Percentiles rank a stretch among this genome's conserved stretches.
Conservation (phyloP, 2,888 invertebrate species). For the Miltochrista miniata region DNA sequence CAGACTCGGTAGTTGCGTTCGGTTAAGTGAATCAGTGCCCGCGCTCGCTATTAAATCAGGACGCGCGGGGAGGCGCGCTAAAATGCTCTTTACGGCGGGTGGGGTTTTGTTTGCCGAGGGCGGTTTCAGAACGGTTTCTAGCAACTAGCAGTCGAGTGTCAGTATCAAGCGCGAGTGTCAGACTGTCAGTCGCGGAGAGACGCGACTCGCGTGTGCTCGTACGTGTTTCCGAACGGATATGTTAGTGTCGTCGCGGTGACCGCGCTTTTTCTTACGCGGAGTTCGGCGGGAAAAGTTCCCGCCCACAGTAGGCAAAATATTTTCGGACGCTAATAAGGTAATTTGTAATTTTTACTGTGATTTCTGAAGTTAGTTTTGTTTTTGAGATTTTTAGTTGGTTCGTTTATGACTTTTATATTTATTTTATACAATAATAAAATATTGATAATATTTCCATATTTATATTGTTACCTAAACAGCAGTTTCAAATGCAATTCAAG, state of each 20-base stretch:
- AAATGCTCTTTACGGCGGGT: constrained; percentile 80
- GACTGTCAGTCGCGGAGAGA: constrained; percentile 53
- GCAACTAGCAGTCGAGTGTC: constrained; percentile 48
- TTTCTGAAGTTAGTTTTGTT: constrained; percentile 1
- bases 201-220: constrained; percentile 60
- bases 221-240: constrained; percentile 55
- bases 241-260: constrained; percentile 75
- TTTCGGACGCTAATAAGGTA: constrained; percentile 84
- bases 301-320: constrained; percentile 78
- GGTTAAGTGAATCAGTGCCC: constrained; percentile 83
- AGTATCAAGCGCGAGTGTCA: constrained; percentile 36
- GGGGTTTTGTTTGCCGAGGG: constrained; percentile 82
- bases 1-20: constrained; percentile 75
- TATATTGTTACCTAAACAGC: too few relatives aligned
- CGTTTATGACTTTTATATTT: background rate
- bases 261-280: constrained; percentile 65
- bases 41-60: constrained; percentile 82
- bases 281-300: constrained; percentile 80
- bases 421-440: background rate
- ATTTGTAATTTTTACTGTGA: constrained; percentile 18
- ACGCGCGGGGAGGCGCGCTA: constrained; percentile 77
- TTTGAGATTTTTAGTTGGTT: constrained; percentile 5
- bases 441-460: too few relatives aligned
- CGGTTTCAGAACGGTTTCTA: constrained; percentile 73
- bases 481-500: too few relatives aligned